Evolutionary conservation across 30 jellyfish, hydroid and myxozoan genomes (phyloP).

Genomic region (Sanderia malayensis): DNA sequence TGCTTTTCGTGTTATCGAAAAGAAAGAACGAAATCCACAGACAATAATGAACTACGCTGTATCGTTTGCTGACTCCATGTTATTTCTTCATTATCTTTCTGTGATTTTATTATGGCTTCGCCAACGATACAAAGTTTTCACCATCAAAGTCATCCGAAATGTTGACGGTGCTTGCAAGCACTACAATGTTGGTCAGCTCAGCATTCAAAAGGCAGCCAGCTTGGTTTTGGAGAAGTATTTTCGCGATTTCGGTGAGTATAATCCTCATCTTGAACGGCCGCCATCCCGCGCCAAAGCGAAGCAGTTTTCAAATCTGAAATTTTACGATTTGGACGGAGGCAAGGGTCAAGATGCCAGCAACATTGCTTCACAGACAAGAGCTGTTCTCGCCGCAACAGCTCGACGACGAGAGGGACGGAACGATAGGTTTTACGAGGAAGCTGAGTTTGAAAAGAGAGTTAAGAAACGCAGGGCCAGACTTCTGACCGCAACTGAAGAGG

Average conservation of each 20-base stretch:
- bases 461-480: constrained; percentile 92
- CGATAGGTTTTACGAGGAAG: constrained; percentile 96
- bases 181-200: constrained; percentile 80
- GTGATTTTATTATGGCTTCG: constrained; percentile 86
- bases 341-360: constrained; percentile 67
- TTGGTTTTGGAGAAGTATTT: constrained; percentile 78
- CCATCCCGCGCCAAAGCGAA: constrained; percentile 84
- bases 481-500: constrained; percentile 93
- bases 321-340: constrained; percentile 95
- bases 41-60: constrained; percentile 68
- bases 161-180: constrained; percentile 82
- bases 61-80: constrained; percentile 84
- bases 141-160: constrained; percentile 83
- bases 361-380: constrained; percentile 82
- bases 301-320: constrained; percentile 73
- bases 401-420: constrained; percentile 96
- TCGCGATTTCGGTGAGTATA: constrained; percentile 88
- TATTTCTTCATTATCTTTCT: constrained; percentile 83
- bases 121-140: constrained; percentile 71
- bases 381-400: constrained; percentile 93
- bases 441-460: constrained; percentile 88
- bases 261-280: constrained; percentile 84
- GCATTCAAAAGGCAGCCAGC: constrained; percentile 84
- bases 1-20: constrained; percentile 73
- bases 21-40: constrained; percentile 20